Base-by-base conservation (phyloP, 2,113 vertebrate species). In the Chrysochloris asiatica region DNA sequence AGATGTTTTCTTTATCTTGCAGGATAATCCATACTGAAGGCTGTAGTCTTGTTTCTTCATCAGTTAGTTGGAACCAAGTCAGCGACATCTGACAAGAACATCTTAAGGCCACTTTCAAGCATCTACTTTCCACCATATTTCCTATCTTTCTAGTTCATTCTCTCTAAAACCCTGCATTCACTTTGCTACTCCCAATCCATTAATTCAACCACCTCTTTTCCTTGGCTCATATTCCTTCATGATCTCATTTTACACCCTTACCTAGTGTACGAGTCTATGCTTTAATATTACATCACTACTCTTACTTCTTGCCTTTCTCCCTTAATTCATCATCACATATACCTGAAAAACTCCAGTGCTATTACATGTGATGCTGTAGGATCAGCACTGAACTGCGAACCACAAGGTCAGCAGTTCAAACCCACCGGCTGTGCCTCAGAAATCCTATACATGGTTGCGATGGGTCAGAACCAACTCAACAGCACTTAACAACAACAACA, bases 141-240 rank as follows among this genome's bases (percentile, higher is more conserved):
- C 36, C 45, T 45, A 30, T 47, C 4, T 63, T 13, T 36, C 50
- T 52, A 24, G 36, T 48, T 88, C 33, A 21, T 0, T 41, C 22
- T 67, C 45, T 75, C 36, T 2, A 28, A n/a, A 0, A 0, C 6
- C 3, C 6, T 17, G 4, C 67, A 26, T 30, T 83, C 26, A 50
- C 38, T 45, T 71, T 41, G 63, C 30, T 56, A 54, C 48, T 47
- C 69, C 67, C 17, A 7, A 0, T 26, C 17, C 22, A 19, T 17
- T 56, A 45, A 45, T 21, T n/a, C 67, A 24, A 36, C 16, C 12
- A 16, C n/a, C 8, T n/a, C 77, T 72, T 63, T 43, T 36, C 65
- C 30, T 76, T 54, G 24, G 73, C 30, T 69, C 4, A 16, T 4
- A 28, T 21, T 41, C 33, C 3, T 0, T n/a, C 0, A 3, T 41